Evolutionary conservation across 1,140 invertebrate genomes (phyloP).

Genomic region (Oreohelix idahoensis): DNA sequence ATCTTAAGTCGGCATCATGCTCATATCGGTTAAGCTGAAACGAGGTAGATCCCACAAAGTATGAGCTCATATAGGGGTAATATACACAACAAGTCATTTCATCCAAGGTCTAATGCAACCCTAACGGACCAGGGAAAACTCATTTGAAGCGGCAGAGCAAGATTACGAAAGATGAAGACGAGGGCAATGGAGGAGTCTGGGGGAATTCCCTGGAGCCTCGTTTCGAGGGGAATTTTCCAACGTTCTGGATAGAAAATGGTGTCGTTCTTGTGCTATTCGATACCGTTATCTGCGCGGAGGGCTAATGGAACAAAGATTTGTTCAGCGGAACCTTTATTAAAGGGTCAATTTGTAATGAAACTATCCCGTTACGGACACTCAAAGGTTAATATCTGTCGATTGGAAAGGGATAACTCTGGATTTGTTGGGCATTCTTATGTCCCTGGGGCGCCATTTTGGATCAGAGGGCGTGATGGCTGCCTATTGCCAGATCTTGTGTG

Average conservation of each 20-base stretch:
- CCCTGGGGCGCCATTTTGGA: slow-evolving; percentile 34
- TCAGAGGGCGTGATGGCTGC: slow-evolving; percentile 30
- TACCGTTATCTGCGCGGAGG: background rate
- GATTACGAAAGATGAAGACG: slow-evolving; percentile 34
- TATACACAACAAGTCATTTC: background rate
- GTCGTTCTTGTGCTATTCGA: slow-evolving; percentile 12
- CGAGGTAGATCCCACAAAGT: too few species aligned
- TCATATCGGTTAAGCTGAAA: too few species aligned
- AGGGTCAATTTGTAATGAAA: slow-evolving; percentile 34
- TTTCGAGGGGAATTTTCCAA: slow-evolving; percentile 3
- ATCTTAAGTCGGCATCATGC: too few species aligned
- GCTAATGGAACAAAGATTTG: slow-evolving; percentile 35
- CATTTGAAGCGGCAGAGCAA: background rate
- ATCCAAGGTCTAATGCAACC: background rate
- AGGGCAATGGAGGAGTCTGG: background rate
- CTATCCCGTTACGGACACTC: slow-evolving; percentile 27
- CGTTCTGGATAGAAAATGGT: slow-evolving; percentile 19
- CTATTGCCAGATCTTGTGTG: background rate
- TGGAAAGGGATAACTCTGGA: slow-evolving; percentile 32
- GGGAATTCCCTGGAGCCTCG: slow-evolving; percentile 13
- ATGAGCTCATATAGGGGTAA: background rate
- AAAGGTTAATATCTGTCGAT: slow-evolving; percentile 35
- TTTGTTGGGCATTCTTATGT: background rate
- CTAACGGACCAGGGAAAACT: background rate
- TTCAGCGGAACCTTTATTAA: slow-evolving; percentile 11